Conservation (phyloP, 2,888 invertebrate genomes). For the Lydus trimaculatus region DNA sequence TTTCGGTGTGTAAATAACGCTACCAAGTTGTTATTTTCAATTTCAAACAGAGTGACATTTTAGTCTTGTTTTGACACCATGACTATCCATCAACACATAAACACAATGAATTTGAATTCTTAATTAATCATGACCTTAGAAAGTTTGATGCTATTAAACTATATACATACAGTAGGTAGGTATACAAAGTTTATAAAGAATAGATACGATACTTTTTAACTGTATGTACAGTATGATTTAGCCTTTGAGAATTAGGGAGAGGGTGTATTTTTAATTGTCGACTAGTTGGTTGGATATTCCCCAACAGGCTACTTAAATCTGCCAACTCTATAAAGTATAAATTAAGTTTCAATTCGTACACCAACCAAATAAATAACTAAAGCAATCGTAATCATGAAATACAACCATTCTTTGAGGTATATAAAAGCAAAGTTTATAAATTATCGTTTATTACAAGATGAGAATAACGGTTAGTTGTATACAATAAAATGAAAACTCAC, state of each 20-base stretch:
- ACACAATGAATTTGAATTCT: too few relatives aligned
- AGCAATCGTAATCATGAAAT: slow-evolving; percentile 45
- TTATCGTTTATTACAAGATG: slow-evolving; percentile 46
- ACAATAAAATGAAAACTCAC: slow-evolving; percentile 38
- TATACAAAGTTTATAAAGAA: neutral
- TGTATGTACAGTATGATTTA: neutral
- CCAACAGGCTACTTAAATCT: slow-evolving; percentile 34
- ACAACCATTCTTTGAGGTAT: slow-evolving; percentile 41
- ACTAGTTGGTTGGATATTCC: slow-evolving; percentile 13
- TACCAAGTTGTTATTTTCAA: neutral
- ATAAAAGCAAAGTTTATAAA: slow-evolving; percentile 47
- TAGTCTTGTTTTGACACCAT: neutral
- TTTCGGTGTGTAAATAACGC: neutral
- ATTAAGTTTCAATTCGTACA: slow-evolving; percentile 41
- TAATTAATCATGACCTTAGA: too few relatives aligned
- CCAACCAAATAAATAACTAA: slow-evolving; percentile 41
- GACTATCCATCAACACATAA: too few relatives aligned
- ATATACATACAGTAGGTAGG: too few relatives aligned
- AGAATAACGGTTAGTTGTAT: slow-evolving; percentile 43
- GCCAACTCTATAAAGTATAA: slow-evolving; percentile 37
- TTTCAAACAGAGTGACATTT: neutral
- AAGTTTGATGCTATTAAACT: too few relatives aligned
- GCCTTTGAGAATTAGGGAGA: neutral
- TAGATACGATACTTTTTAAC: neutral
- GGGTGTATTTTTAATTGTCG: slow-evolving; percentile 2